Base-by-base conservation (phyloP, 2,797 vertebrate genomes). In the Morelia viridis region DNA sequence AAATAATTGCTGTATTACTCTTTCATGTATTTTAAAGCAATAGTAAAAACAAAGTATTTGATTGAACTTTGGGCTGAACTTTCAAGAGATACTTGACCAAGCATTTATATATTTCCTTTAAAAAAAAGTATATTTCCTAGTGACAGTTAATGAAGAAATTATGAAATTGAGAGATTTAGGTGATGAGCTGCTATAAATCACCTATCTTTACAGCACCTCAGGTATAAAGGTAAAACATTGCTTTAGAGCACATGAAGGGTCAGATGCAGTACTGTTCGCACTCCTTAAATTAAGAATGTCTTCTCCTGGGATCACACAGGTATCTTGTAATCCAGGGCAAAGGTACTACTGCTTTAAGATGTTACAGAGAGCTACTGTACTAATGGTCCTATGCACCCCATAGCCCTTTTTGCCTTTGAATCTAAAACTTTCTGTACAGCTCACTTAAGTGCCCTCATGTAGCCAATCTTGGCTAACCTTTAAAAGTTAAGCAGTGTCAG, bases 1-100 rank as follows among this genome's bases (percentile, higher is more conserved):
- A 92, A 87, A 92, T 92, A 90, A 62, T 90, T 92, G 84, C 64
- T 92, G 80, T 31, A 35, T 87, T 89, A 13, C 12, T 87, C 71
- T 90, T 92, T 92, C 89, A 92, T 87, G 17, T 62, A 76, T 62
- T 90, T 76, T 87, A 86, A 90, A 90, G 28, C 65, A 90, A 19
- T 88, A 87, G 31, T 84, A 65, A 76, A 80, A 91, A 86, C 5
- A 41, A 90, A 92, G 17, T 86, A 89, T n/a, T 90, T 58, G 9
- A 53, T 28, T 89, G 56, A 86, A 64, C 71, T 13, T 58, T 24
- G 28, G 61, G 41, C 31, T 28, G n/a, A 28, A 71, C 65, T 17
- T 71, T 71, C 15, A 71, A 71, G 65, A 53, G 50, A 53, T 8
- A 53, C 8, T 71, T 71, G n/a, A 71, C n/a, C 17, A 35, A 15